Base-by-base conservation (phyloP, 2,113 vertebrate species). In the Lontra canadensis region DNA sequence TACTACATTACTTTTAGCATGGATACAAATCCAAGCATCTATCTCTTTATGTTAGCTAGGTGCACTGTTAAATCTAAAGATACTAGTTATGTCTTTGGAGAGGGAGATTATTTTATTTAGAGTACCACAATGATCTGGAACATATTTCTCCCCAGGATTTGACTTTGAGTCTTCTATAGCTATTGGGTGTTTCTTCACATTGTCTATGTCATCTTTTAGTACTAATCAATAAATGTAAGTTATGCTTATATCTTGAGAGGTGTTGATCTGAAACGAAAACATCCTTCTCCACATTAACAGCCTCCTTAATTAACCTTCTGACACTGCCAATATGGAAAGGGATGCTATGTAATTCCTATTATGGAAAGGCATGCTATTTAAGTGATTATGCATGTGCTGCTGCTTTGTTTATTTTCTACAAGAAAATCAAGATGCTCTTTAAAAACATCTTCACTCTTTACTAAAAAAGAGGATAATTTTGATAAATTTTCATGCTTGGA, bases 371-470 rank as follows among this genome's bases (percentile, higher is more conserved):
- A 57, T 31, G 74, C 25, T 93, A 73, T 61, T 42, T 91, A 90
- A 97, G 47, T 69, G 59, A 89, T 88, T 85, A 67, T 81, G 39
- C 13, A 59, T 67, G 3, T 39, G 31, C 2, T 90, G 17, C 23
- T 82, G 55, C 26, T 89, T 93, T 91, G 78, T 84, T 96, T 97
- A 98, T 74, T 91, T 97, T 95, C 55, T 87, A 34, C 55, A 95
- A 96, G 63, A 83, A 96, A 90, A 95, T 95, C 7, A 92, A 95
- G 86, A 76, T 92, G 49, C 52, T 97, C 26, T 95, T 88, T 88
- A 95, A 86, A 88, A 91, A 25, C 20, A 71, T 86, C 31, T 88
- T 96, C 52, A 95, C 23, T 88, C 34, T 96, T 57, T 88, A 57
- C 73, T 90, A 74, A 95, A 85, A 93, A 88, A 69, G 42, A 89